Evolutionary conservation across 92 coral and sea anemone genomes (phyloP), one percentile per base, ranked within the genome.

Genomic region (Phenganax subtilis): DNA sequence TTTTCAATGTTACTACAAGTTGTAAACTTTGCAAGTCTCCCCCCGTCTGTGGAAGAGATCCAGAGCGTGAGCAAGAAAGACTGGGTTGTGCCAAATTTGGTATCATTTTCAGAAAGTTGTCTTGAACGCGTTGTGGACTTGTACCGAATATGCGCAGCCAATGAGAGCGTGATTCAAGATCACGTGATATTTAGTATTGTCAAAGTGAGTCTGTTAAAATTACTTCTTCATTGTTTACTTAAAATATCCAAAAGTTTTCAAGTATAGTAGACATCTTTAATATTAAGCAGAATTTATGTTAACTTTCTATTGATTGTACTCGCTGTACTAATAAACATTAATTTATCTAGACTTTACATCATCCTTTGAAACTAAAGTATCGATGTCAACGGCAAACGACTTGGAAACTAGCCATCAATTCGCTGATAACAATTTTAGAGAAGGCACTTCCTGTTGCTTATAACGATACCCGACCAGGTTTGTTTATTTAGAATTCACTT

Each of bases 301-400:
- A 12, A 61, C 8, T 61, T 61, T 14, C 25, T 61, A 6, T 61
- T 15, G 25, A 15, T 73, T 14, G 44, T 10, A 51, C 53, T 9
- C 10, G 10, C 20, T 72, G 30, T 56, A 37, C 76, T 52, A 53
- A 9, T 27, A 8, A 8, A 17, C 11, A 57, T 30, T 55, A 58
- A 62, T 57, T 68, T 77, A 65, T 77, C 15, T 88, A 96, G 99
- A 88, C 93, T 20, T 85, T 96, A 37, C 92, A 91, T 77, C 77
- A 88, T 52, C 99, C 99, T 14, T 85, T 96, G 75, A 89, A 88
- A 47, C 88, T 96, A 69, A 96, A 96, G 87, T 96, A 96, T 81
- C 90, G 91, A 80, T 96, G 99, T 75, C 87, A 97, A 56, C 91
- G 97, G 37, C 99, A 96, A 82, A 88, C 96, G 82, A 96, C 99